Evolutionary conservation across 2,113 vertebrate species (phyloP), one percentile per base, ranked within the genome.

Genomic region (Argyrosomus japonicus): DNA sequence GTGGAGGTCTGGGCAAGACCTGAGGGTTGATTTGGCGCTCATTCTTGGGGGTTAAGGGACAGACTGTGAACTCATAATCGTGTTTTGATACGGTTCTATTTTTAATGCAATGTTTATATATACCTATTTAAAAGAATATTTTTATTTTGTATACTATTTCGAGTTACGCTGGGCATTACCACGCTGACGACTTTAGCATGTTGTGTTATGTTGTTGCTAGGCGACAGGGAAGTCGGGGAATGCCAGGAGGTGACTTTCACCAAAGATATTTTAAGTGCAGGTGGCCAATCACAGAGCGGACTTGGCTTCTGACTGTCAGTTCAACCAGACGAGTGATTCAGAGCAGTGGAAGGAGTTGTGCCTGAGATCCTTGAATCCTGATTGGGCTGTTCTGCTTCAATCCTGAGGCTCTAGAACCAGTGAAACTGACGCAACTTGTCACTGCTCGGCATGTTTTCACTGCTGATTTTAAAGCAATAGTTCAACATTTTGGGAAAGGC

Each of bases 141-240:
- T 98, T 99, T 99, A 99, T 99, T 99, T 99, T 99, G 97, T 99
- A 98, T 99, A 99, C 97, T 96, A 95, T 97, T 97, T 92, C 83
- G 27, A 91, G 88, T 92, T 87, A 84, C 89, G 73, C 88, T 83
- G 92, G 93, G 94, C 94, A 93, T 95, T 95, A 92, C 86, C 76
- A 84, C 81, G 57, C 85, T 85, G 83, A 91, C 61, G 43, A 88
- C 91, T 77, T 90, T 29, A 76, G 87, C 90, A 89, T 92, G 87
- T 90, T 81, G 79, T 82, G 86, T 92, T 89, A 88, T 78, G 81
- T 84, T 89, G 86, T 88, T 89, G 81, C 81, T 67, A 85, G 84
- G 79, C 54, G 87, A 86, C 90, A 86, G 77, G 80, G 84, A 88
- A 87, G 86, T 85, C 45, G 18, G 80, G 75, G 72, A 85, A 90